Base-by-base conservation (phyloP, 2,888 invertebrate genomes). In the Bombylius major region DNA sequence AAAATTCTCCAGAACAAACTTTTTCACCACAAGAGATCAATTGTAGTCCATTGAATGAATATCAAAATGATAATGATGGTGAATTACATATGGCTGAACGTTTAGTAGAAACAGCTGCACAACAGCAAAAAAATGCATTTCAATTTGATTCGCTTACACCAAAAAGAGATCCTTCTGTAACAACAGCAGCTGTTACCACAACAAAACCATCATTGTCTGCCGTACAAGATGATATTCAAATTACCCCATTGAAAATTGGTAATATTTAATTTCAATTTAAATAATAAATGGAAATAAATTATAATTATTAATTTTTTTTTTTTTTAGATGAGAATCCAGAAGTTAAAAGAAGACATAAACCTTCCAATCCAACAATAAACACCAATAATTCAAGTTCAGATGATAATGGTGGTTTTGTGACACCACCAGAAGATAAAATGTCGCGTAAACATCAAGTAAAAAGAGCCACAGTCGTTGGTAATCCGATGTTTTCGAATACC, bases 381-480 rank as follows among this genome's bases (percentile, higher is more conserved):
- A 61, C 61, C 56, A 60, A 59, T 47, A 61, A 62, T 56, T 66
- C 64, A 34, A 64, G 62, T 59, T 63, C 65, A 34, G 65, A 65
- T 56, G 65, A 66, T 58, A 65, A 65, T 56, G 66, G 65, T 13
- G 65, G 65, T n/a, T 66, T 66, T 55, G 57, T 66, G 31, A 65
- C 65, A 55, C 63, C 65, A 51, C 63, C 63, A n/a, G 60, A 54
- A 39, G 62, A 63, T 12, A 64, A 64, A 51, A 61, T 63, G 53
- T 57, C 58, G 48, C 34, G 52, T 57, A 63, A 60, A 50, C 60
- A 62, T 58, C 67, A 88, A 71, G 84, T 89, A 64, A 89, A 89
- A 73, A 82, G 87, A 65, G 88, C 90, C 53, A 90, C 89, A 55
- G 87, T 91, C 65, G 87, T 90, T 56, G 90, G 89, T 61, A 91